phyloP scores from a whole-genome alignment of 2,888 invertebrate species.

The Drosophila diplacantha region DNA sequence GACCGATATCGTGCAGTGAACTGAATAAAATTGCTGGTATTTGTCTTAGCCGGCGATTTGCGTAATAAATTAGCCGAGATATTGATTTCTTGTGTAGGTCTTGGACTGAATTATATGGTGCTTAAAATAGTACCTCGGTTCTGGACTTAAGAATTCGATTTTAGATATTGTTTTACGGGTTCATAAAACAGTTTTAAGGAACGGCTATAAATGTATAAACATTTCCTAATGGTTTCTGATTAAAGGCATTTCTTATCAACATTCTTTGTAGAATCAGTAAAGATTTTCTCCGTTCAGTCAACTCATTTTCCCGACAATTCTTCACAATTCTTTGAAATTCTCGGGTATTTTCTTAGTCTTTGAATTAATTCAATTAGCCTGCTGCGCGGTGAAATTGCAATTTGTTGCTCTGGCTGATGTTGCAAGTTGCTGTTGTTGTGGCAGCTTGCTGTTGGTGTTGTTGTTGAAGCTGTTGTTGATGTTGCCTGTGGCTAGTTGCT shows the following conservation, averaged over 20 bases:
- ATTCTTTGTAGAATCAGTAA: neutral
- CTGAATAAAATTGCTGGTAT: neutral
- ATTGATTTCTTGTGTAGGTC: neutral
- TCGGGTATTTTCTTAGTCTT: slow-evolving; percentile 5
- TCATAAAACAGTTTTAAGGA: neutral
- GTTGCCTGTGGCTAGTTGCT: slow-evolving; percentile 7
- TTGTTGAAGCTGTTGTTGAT: slow-evolving; percentile 5
- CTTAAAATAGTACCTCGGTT: neutral
- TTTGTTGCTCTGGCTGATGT: slow-evolving; percentile 21
- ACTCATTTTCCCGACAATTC: neutral
- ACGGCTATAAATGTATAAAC: too few relatives aligned
- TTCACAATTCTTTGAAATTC: neutral
- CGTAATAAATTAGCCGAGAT: neutral
- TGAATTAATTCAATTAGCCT: slow-evolving; percentile 15
- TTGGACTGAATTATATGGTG: neutral
- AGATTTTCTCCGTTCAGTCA: neutral
- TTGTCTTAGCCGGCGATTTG: neutral
- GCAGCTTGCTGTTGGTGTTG: neutral
- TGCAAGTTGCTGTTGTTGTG: slow-evolving; percentile 10
- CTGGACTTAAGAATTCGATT: neutral
- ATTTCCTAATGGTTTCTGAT: neutral
- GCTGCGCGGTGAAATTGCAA: slow-evolving; percentile 28
- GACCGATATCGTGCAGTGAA: neutral
- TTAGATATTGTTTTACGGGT: neutral
- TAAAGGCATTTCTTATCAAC: neutral